Evolutionary conservation across 2,797 vertebrate species (phyloP), one percentile per base, ranked within the genome.

Genomic region (Serranus cabrilla): DNA sequence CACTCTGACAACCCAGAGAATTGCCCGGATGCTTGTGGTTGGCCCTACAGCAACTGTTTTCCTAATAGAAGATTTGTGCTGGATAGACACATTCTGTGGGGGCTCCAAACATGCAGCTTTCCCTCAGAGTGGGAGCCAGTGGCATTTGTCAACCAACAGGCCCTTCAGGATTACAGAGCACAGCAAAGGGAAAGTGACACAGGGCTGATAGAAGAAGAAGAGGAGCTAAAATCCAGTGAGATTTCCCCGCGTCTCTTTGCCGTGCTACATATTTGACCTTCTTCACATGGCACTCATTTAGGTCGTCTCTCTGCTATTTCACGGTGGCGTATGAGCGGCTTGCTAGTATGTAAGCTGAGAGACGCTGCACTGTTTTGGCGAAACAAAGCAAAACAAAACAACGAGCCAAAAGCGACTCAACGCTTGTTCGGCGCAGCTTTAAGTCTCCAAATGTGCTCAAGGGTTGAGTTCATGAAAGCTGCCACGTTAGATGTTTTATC

Each of bases 11-110:
- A 77, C 61, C 81, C 46, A 67, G 84, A 86, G 79, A 90, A 87
- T 86, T 49, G 54, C 68, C 81, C 34, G 82, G 85, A 92, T 89
- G 86, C 81, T 87, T 92, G 92, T 54, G 87, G 89, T 87, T 64
- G 86, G 56, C 82, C 78, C 70, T 62, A 71, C 73, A 56, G 84
- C 70, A 87, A 85, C 82, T 80, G 77, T 85, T 90, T 90, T 88
- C 82, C 68, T 81, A 87, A 89, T 77, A 76, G 78, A 78, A 73
- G 34, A 83, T 87, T 87, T 89, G 73, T 83, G 82, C 86, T 84
- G 76, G 67, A 84, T 86, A 73, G 84, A 91, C 88, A 87, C 79
- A 90, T 91, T 92, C 80, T 88, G 68, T 46, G 11, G 70, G 76
- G 74, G 78, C 58, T 86, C 73, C 81, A 84, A 89, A 85, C 82